Evolutionary conservation across 92 coral and sea anemone species (phyloP).

Genomic region (Actinostola sp.): DNA sequence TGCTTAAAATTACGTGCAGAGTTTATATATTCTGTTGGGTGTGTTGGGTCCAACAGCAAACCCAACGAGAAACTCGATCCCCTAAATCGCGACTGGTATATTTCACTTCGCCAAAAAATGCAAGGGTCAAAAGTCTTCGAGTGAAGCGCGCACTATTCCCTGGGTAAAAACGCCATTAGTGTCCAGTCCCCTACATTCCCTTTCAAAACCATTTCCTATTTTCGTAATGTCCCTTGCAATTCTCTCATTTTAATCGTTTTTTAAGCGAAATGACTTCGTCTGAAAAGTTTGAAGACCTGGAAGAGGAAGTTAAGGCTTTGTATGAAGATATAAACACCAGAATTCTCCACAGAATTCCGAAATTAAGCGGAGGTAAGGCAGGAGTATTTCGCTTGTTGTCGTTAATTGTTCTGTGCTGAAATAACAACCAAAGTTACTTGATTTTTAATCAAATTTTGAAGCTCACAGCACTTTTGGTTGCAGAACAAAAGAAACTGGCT

Average conservation of each 20-base stretch:
- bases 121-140: neutral
- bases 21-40: too few relatives aligned
- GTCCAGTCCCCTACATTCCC: constrained; percentile 6
- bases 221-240: neutral
- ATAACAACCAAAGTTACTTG: neutral
- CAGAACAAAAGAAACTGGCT: constrained; percentile 87
- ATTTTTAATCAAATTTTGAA: too few relatives aligned
- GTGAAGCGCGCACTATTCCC: constrained; percentile 4
- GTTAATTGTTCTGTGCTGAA: too few relatives aligned
- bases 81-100: too few relatives aligned
- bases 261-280: constrained; percentile 65
- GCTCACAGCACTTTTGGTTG: too few relatives aligned
- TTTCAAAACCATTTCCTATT: neutral
- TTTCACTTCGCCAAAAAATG: neutral
- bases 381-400: neutral
- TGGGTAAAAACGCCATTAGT: constrained; percentile 20
- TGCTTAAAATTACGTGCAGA: too few relatives aligned
- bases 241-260: neutral
- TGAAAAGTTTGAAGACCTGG: constrained; percentile 97
- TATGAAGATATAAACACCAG: constrained; percentile 72
- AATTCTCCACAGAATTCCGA: constrained; percentile 80
- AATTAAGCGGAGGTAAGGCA: constrained; percentile 78
- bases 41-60: too few relatives aligned
- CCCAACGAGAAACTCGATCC: too few relatives aligned
- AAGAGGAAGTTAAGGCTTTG: constrained; percentile 79